These are phyloP conservation scores for Lycopodina hypogea DNA, from an alignment of 37 sponge, comb jelly and placozoan genomes.

Conservation along the genomic window DNA sequence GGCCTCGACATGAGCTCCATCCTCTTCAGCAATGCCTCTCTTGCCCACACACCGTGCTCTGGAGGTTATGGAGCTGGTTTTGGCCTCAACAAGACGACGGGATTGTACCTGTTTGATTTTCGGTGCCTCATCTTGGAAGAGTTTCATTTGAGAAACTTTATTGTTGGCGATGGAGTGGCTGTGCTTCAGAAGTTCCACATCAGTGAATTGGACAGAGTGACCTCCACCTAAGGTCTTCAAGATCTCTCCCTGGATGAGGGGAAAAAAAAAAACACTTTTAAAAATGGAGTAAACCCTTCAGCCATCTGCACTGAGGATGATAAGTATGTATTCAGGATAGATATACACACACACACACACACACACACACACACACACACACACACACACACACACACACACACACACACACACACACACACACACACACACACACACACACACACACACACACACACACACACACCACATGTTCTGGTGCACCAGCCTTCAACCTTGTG, in stretches of 20 bases:
- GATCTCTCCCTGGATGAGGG: slow-evolving; percentile 74
- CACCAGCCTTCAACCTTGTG: too few relatives aligned
- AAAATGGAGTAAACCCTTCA: too few relatives aligned
- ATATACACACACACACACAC: too few relatives aligned
- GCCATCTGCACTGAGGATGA: too few relatives aligned
- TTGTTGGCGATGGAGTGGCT: not conserved
- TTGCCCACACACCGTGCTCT: not conserved
- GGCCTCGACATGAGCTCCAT: not conserved
- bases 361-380: too few relatives aligned
- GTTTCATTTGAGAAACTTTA: not conserved
- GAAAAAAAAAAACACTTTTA: not conserved
- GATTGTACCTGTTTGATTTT: not conserved
- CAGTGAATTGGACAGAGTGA: slow-evolving; percentile 80
- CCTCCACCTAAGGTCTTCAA: slow-evolving; percentile 78
- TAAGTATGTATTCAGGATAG: too few relatives aligned
- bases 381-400: too few relatives aligned
- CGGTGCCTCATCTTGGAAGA: not conserved
- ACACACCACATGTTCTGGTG: too few relatives aligned
- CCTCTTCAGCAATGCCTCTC: not conserved
- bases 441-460: slow-evolving; percentile 14
- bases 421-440: slow-evolving; percentile 20
- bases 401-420: too few relatives aligned
- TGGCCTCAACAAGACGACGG: not conserved
- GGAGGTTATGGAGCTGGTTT: not conserved
- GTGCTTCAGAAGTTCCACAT: slow-evolving; percentile 70